Conservation (phyloP, 2,797 vertebrate species). For the Sebastes glaucus region DNA sequence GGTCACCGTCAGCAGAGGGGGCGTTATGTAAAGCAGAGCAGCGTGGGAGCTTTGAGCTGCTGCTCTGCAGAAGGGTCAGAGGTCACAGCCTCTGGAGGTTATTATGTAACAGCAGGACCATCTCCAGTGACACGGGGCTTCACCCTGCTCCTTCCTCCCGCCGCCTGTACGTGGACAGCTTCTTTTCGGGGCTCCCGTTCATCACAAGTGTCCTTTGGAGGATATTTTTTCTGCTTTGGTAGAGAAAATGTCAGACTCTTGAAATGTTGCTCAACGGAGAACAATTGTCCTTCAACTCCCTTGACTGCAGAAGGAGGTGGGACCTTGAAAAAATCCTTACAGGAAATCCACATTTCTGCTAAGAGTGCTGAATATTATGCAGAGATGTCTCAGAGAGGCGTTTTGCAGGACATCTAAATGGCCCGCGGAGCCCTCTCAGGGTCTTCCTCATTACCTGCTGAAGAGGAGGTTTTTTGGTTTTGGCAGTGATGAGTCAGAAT, state of each 20-base stretch:
- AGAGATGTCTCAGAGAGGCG: conserved; percentile 22
- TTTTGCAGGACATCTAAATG: conserved; percentile 25
- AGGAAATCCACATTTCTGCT: conserved; percentile 67
- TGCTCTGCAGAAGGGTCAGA: conserved; percentile 30
- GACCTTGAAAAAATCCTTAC: conserved; percentile 58
- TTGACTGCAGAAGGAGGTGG: conserved; percentile 30
- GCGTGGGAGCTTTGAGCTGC: conserved; percentile 17
- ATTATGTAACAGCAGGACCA: conserved; percentile 56
- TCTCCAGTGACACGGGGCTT: conserved; percentile 45
- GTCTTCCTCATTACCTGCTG: conserved; percentile 64
- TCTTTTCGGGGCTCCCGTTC: not conserved
- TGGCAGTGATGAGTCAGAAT: conserved; percentile 65
- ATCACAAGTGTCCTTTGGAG: conserved; percentile 4
- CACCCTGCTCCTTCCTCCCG: not conserved
- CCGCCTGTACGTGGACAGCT: not conserved
- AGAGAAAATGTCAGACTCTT: conserved; percentile 22
- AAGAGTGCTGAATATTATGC: conserved; percentile 67
- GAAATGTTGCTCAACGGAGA: conserved; percentile 33
- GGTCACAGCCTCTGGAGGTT: conserved; percentile 47
- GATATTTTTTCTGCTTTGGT: conserved; percentile 38
- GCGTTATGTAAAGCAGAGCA: conserved; percentile 43
- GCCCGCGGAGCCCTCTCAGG: conserved; percentile 46
- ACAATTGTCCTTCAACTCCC: conserved; percentile 39
- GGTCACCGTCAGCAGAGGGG: conserved; percentile 13
- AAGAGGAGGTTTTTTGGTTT: conserved; percentile 61